Percentiles rank a stretch among this genome's conserved stretches.
Conservation (phyloP, 1,140 invertebrate genomes). For the Agrilus planipennis region DNA sequence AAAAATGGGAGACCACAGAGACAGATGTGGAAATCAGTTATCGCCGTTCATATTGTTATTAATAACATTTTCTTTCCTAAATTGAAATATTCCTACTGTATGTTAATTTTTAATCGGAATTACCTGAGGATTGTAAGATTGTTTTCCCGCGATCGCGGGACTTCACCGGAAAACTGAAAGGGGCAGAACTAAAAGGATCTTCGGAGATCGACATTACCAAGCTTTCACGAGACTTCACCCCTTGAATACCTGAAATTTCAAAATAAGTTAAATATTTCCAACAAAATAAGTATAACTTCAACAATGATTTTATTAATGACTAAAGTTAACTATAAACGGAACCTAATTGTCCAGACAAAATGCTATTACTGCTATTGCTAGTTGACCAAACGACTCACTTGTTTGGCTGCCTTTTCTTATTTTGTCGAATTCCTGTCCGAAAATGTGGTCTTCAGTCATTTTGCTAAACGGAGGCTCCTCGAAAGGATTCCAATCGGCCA, state of each 20-base stretch:
- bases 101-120: too few species aligned
- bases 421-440: conserved; percentile 78
- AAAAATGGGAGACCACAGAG: too few species aligned
- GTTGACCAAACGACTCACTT: conserved; percentile 60
- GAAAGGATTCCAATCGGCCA: conserved; percentile 73
- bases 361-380: too few species aligned
- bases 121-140: conserved; percentile 30
- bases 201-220: conserved; percentile 61
- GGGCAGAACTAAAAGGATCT: conserved; percentile 71
- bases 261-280: conserved; percentile 1
- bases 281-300: too few species aligned
- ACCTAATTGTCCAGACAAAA: too few species aligned
- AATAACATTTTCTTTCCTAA: too few species aligned
- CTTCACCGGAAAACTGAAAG: conserved; percentile 55
- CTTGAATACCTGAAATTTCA: conserved; percentile 47
- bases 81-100: too few species aligned
- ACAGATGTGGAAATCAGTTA: too few species aligned
- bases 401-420: conserved; percentile 66
- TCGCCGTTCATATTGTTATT: too few species aligned
- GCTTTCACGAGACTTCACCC: conserved; percentile 64
- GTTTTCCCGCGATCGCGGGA: conserved; percentile 25
- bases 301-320: too few species aligned
- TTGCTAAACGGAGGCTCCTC: conserved; percentile 57
- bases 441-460: conserved; percentile 72
- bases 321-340: too few species aligned